Base-by-base conservation (phyloP, 2,888 invertebrate genomes). In the Theretra japonica region DNA sequence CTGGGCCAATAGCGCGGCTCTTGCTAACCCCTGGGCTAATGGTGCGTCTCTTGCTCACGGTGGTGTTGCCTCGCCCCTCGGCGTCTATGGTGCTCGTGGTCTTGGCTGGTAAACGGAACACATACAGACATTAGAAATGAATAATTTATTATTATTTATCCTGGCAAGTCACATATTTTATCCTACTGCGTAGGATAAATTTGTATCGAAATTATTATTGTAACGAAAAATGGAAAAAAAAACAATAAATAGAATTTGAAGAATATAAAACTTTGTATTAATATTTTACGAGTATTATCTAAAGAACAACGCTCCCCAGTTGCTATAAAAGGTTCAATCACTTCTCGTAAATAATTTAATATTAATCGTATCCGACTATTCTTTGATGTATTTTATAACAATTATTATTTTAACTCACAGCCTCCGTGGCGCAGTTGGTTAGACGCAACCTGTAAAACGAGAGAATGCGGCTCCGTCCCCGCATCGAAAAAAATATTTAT, bases 21-120 rank as follows among this genome's bases (percentile, higher is more conserved):
- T 25, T 25, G 50, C 71, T 15, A 69, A 62, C 19, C 69, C 69
- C 23, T 72, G 70, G 70, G 62, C 70, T 15, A 75, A 73, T 25
- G 76, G 80, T 70, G 72, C 75, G 48, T 72, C 73, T 53, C 58
- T 59, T 5, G 33, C 69, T 25, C 41, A 53, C 15, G 48, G 69
- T n/a, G 53, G 72, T 60, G 41, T 59, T 5, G 23, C 69, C 2
- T 70, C 70, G 0, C 48, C 69, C 6, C 50, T 72, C 19, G 53
- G 58, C 57, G 30, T 50, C 17, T 65, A 65, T 17, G 65, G 70
- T 6, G 60, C 68, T n/a, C 48, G 56, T 23, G 68, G 71, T 72
- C 77, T 77, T 74, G 82, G 57, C 68, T 76, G 75, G 76, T 76
- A 74, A 73, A 62, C 21, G 59, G 30, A 53, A 33, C 15, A 48